These are phyloP conservation scores for Aphodius sticticus DNA, from an alignment of 2,888 invertebrate species.

Conservation along the genomic window DNA sequence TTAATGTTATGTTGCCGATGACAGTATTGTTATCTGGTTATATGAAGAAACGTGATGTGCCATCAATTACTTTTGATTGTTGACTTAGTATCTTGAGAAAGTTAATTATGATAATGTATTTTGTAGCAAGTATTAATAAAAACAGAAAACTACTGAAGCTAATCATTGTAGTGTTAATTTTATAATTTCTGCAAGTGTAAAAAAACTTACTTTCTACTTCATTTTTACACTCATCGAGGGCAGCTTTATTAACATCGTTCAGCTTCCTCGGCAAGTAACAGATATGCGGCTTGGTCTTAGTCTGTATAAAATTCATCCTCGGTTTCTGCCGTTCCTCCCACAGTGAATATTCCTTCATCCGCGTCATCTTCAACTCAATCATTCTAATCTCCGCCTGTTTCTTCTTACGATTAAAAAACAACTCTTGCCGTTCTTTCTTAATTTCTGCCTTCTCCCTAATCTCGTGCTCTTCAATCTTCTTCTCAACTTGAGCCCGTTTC, in stretches of 20 bases:
- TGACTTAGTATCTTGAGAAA: too few species aligned
- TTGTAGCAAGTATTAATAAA: too few species aligned
- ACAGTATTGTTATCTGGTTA: too few species aligned
- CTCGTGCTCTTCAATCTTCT: conserved; percentile 92
- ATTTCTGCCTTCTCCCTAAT: conserved; percentile 86
- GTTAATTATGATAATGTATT: too few species aligned
- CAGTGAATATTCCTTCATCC: conserved; percentile 86
- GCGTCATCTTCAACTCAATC: conserved; percentile 88
- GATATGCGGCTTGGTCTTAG: conserved; percentile 85
- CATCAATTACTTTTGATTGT: too few species aligned
- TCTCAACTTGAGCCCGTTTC: conserved; percentile 86
- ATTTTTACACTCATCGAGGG: conserved; percentile 70
- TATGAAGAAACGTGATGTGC: too few species aligned
- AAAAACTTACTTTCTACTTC: conserved; percentile 69
- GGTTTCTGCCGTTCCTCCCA: conserved; percentile 85
- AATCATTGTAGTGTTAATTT: too few species aligned
- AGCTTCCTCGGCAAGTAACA: conserved; percentile 88
- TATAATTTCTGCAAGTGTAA: not conserved
- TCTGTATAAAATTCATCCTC: conserved; percentile 84
- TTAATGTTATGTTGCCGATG: too few species aligned
- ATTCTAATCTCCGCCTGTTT: conserved; percentile 89
- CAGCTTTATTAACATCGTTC: conserved; percentile 72
- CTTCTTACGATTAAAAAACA: conserved; percentile 85
- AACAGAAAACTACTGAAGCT: too few species aligned
- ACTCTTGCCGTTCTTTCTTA: conserved; percentile 80